A percentile compares a stretch with the other conserved stretches of the same genome.
These are phyloP conservation scores for Phodopus roborovskii DNA, from an alignment of 2,113 vertebrate genomes.

Conservation along the genomic window DNA sequence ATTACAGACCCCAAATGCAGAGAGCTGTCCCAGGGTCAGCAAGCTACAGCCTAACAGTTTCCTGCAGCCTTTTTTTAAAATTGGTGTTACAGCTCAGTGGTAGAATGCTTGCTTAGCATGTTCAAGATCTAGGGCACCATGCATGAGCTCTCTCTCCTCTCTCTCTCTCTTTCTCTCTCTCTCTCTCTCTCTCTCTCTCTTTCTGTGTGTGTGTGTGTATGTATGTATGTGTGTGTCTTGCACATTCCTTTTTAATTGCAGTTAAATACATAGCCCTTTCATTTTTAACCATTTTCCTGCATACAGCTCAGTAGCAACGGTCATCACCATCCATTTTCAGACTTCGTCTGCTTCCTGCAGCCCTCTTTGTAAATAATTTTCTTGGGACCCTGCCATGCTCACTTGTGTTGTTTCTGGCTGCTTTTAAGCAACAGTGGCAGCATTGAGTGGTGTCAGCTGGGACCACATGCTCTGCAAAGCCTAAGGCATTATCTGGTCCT, in stretches of 20 bases:
- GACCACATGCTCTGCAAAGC: not conserved
- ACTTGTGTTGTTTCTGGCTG: not conserved
- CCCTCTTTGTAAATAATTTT: not conserved
- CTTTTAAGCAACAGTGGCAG: not conserved
- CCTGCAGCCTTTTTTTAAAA: not conserved
- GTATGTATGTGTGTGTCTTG: fast-evolving
- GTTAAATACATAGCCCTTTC: not conserved
- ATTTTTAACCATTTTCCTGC: not conserved
- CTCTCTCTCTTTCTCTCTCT: no score
- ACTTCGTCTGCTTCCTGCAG: not conserved
- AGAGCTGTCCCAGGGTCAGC: not conserved
- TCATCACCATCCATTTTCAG: not conserved
- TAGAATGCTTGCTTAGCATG: not conserved
- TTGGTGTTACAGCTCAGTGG: not conserved
- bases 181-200: no score
- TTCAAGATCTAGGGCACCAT: not conserved
- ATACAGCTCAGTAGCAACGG: fast-evolving
- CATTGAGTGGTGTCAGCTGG: not conserved
- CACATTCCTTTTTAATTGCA: not conserved
- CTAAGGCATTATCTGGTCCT: not conserved
- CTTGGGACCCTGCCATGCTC: not conserved
- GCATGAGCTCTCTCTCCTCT: not conserved
- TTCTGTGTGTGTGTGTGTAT: no score
- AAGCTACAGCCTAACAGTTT: not conserved
- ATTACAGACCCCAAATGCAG: not conserved